These are phyloP conservation scores for Celastrina argiolus DNA, from an alignment of 2,888 invertebrate genomes.

Conservation along the genomic window DNA sequence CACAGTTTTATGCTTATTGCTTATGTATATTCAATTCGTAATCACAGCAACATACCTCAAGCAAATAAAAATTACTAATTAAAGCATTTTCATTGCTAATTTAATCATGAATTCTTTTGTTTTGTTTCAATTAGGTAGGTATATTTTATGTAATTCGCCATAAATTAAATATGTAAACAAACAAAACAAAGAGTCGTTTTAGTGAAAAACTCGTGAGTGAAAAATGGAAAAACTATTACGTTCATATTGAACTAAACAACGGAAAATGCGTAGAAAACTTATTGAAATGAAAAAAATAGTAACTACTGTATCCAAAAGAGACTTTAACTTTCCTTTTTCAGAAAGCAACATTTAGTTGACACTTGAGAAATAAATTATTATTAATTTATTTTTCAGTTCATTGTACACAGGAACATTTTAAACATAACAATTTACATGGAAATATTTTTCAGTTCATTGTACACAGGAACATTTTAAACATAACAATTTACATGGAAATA, in stretches of 20 bases:
- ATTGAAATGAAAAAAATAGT: too few species aligned
- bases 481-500: too few species aligned
- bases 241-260: not conserved
- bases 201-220: not conserved
- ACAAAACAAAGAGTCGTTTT: not conserved
- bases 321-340: not conserved
- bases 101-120: not conserved
- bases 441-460: too few species aligned
- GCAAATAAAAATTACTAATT: not conserved
- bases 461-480: too few species aligned
- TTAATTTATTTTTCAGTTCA: too few species aligned
- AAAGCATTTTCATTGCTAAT: not conserved
- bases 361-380: too few species aligned
- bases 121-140: not conserved
- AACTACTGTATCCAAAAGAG: too few species aligned
- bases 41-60: not conserved
- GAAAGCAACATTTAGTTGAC: not conserved
- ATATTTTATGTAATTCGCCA: not conserved
- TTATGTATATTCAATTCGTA: not conserved
- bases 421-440: too few species aligned
- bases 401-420: too few species aligned
- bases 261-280: too few species aligned
- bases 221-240: not conserved
- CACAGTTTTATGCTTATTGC: not conserved
- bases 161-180: not conserved